phyloP scores from a whole-genome alignment of 2,797 vertebrate genomes.

The Galago senegalensis region DNA sequence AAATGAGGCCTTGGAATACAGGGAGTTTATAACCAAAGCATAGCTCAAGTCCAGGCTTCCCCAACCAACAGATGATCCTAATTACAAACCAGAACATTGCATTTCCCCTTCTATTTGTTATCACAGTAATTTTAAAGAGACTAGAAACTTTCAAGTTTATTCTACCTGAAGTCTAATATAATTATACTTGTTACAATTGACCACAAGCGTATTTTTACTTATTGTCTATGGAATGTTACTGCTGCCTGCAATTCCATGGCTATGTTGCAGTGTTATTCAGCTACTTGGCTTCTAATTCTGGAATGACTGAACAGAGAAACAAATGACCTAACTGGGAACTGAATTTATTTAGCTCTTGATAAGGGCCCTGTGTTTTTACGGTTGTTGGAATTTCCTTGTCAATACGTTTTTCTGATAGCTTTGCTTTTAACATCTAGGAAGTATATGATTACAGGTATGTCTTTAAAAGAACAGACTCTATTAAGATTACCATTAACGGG shows the following conservation, averaged over 20 bases:
- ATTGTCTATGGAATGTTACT: constrained; percentile 44
- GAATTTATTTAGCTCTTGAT: constrained; percentile 11
- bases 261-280: background rate
- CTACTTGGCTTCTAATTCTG: constrained; percentile 33
- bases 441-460: background rate
- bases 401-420: constrained; percentile 34
- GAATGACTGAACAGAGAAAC: constrained; percentile 51
- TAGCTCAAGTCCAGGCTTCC: background rate
- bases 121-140: background rate
- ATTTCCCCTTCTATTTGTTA: background rate
- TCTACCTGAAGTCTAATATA: constrained; percentile 23
- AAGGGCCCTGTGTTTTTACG: background rate
- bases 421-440: constrained; percentile 65
- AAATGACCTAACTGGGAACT: constrained; percentile 47
- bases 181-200: background rate
- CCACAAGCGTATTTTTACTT: constrained; percentile 18
- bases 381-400: constrained; percentile 50
- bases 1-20: background rate
- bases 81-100: background rate
- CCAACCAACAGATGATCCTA: background rate
- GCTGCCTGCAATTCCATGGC: background rate
- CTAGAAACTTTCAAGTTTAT: constrained; percentile 12
- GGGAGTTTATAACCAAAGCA: background rate
- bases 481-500: constrained; percentile 34
- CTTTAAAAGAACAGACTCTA: background rate